Evolutionary conservation across 1,140 invertebrate genomes (phyloP).

Genomic region (Drosophila nikananu): DNA sequence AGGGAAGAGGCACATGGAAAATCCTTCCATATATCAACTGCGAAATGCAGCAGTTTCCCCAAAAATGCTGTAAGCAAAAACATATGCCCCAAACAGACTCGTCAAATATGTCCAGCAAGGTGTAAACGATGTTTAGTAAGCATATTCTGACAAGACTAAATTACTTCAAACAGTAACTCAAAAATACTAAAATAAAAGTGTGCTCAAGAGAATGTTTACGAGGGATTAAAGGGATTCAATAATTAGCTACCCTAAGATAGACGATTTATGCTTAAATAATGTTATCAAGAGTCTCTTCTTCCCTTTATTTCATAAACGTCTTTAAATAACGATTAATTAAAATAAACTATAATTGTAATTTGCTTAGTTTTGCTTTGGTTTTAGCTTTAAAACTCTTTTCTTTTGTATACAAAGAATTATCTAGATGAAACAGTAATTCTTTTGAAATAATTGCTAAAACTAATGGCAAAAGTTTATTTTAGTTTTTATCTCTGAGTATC

Average conservation of each 20-base stretch:
- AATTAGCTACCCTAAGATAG: not conserved
- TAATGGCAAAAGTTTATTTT: not conserved
- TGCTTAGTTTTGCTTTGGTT: no score
- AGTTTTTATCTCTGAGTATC: not conserved
- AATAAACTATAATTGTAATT: no score
- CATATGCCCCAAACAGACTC: slow-evolving; percentile 16
- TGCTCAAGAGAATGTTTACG: not conserved
- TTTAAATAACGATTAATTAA: no score
- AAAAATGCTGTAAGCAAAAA: slow-evolving; percentile 12
- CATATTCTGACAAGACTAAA: not conserved
- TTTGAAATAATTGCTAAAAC: no score
- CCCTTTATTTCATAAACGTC: no score
- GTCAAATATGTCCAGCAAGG: slow-evolving; percentile 21
- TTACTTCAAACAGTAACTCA: not conserved
- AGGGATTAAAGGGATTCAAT: not conserved
- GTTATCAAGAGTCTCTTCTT: no score
- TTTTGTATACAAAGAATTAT: not conserved
- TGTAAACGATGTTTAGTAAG: slow-evolving; percentile 3
- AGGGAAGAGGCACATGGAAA: not conserved
- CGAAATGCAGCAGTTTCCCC: not conserved
- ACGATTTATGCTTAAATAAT: no score
- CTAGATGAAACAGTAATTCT: no score
- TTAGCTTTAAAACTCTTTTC: not conserved
- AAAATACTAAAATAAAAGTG: not conserved
- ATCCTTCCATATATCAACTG: slow-evolving; percentile 32